Conservation (phyloP, 2,113 vertebrate species). For the Melanostigma gelatinosum region DNA sequence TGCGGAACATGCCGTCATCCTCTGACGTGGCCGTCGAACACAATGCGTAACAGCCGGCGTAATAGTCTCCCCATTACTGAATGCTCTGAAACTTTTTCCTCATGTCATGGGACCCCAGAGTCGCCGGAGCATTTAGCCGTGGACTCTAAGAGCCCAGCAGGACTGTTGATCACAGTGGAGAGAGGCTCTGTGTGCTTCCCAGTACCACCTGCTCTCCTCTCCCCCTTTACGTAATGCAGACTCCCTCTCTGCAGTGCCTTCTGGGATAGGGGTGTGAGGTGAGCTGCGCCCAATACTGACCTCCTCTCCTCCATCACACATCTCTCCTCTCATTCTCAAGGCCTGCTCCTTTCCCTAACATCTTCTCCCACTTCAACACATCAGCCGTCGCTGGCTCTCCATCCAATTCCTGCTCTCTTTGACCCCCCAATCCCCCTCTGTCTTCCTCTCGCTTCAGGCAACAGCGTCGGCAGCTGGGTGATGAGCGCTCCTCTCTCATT, state of each 20-base stretch:
- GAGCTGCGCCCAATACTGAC: slow-evolving; percentile 61
- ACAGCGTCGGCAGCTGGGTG: slow-evolving; percentile 59
- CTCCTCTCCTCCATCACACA: slow-evolving; percentile 57
- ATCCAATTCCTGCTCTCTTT: slow-evolving; percentile 29
- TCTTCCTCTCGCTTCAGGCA: slow-evolving; percentile 50
- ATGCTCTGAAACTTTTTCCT: slow-evolving; percentile 56
- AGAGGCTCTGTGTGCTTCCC: slow-evolving; percentile 23
- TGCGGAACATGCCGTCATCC: slow-evolving; percentile 51
- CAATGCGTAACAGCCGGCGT: slow-evolving; percentile 52
- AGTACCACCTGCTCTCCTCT: slow-evolving; percentile 61
- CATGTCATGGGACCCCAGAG: slow-evolving; percentile 54
- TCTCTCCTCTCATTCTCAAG: slow-evolving; percentile 28
- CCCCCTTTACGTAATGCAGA: slow-evolving; percentile 63
- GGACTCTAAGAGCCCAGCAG: slow-evolving; percentile 40
- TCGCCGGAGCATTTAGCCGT: slow-evolving; percentile 52
- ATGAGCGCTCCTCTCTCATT: slow-evolving; percentile 80
- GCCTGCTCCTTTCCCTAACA: slow-evolving; percentile 45
- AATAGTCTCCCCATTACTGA: slow-evolving; percentile 55
- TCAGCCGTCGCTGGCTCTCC: slow-evolving; percentile 44
- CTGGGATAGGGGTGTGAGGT: slow-evolving; percentile 72
- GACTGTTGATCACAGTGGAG: slow-evolving; percentile 39
- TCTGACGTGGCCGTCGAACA: slow-evolving; percentile 51
- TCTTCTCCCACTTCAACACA: slow-evolving; percentile 65
- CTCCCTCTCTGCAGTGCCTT: slow-evolving; percentile 48
- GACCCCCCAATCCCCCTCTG: not conserved